Percentiles rank a stretch among this genome's conserved stretches.
Conservation (phyloP, 1,140 invertebrate species). For the Drosophila albomicans region DNA sequence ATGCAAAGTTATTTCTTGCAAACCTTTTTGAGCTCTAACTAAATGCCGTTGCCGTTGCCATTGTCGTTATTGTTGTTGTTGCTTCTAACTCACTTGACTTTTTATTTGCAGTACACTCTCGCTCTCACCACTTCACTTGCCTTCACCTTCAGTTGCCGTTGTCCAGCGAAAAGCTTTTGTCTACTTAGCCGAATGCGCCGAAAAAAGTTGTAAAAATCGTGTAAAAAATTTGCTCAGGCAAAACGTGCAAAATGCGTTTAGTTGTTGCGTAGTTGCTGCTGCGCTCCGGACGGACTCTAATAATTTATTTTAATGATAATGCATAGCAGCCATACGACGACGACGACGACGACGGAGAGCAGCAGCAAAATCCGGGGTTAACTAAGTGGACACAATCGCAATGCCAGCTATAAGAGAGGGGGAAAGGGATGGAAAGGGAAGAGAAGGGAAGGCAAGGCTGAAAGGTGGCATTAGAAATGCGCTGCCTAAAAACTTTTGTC, state of each 20-base stretch:
- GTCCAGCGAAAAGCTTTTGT: conserved; percentile 69
- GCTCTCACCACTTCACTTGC: background rate
- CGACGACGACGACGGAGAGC: conserved; percentile 24
- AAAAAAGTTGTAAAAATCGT: conserved; percentile 82
- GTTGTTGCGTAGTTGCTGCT: conserved; percentile 47
- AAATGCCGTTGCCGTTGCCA: conserved; percentile 31
- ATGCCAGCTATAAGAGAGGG: background rate
- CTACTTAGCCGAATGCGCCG: conserved; percentile 66
- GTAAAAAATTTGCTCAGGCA: conserved; percentile 78
- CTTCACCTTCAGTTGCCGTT: background rate
- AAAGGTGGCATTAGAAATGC: background rate
- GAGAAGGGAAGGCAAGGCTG: background rate
- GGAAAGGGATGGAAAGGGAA: too few relatives aligned
- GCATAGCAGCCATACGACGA: conserved; percentile 67
- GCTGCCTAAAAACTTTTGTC: conserved; percentile 26
- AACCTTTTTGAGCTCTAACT: conserved; percentile 43
- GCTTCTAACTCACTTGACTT: conserved; percentile 75
- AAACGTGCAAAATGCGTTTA: conserved; percentile 82
- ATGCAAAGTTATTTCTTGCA: conserved; percentile 80
- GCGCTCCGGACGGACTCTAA: conserved; percentile 61
- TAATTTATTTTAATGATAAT: conserved; percentile 84
- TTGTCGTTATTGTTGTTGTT: conserved; percentile 9
- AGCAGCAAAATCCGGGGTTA: conserved; percentile 21
- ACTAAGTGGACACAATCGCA: conserved; percentile 43
- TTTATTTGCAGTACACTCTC: conserved; percentile 53